Conservation (phyloP, 2,888 invertebrate genomes). For the Pollenia labialis region DNA sequence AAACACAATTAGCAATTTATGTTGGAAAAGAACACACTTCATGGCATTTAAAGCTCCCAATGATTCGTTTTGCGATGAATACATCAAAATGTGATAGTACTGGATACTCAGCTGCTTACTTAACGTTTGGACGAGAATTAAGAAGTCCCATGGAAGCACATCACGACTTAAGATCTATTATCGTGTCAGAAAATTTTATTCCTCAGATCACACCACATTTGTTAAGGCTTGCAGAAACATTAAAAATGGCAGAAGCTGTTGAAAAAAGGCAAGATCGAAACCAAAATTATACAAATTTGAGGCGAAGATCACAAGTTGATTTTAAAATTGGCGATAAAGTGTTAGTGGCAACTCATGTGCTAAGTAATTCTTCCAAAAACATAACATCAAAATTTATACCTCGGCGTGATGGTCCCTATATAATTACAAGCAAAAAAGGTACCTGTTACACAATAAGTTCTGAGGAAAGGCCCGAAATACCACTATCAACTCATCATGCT, state of each 20-base stretch:
- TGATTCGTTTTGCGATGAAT: conserved; percentile 35
- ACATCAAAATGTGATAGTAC: conserved; percentile 22
- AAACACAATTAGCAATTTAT: conserved; percentile 4
- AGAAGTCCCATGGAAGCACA: too few relatives aligned
- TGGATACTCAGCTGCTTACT: neutral
- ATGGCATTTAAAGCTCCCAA: conserved; percentile 16
- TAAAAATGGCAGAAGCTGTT: neutral
- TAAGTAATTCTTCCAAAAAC: conserved; percentile 7
- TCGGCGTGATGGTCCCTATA: neutral
- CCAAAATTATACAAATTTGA: neutral
- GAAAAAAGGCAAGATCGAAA: conserved; percentile 16
- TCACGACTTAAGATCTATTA: too few relatives aligned
- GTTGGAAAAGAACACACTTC: conserved; percentile 24
- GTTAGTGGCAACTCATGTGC: conserved; percentile 3
- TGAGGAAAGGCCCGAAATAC: neutral
- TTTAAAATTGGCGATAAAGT: conserved; percentile 9
- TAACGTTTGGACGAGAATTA: neutral
- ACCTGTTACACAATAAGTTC: neutral
- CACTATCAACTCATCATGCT: neutral
- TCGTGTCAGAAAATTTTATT: too few relatives aligned
- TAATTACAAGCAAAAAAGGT: neutral
- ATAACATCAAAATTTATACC: neutral
- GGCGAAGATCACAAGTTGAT: neutral
- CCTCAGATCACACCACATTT: neutral
- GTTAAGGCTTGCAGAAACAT: neutral